Conservation (phyloP, 1,140 invertebrate species). For the Halyomorpha halys region DNA sequence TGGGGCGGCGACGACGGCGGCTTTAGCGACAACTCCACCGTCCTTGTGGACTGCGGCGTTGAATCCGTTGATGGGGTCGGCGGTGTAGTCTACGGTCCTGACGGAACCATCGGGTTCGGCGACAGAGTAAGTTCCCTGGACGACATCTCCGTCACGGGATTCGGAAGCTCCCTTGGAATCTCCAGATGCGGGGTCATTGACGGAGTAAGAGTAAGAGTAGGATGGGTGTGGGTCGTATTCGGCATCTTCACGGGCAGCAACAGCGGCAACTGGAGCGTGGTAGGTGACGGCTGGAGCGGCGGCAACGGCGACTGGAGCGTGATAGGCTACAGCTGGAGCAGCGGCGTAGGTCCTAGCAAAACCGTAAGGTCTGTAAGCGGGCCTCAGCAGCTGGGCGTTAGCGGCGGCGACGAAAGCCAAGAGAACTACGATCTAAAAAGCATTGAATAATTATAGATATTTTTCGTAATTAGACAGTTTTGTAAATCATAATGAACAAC, state of each 20-base stretch:
- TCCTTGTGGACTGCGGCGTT: slow-evolving; percentile 35
- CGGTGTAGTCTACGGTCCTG: slow-evolving; percentile 39
- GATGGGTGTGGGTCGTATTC: slow-evolving; percentile 33
- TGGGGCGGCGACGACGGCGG: background rate
- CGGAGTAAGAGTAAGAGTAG: slow-evolving; percentile 44
- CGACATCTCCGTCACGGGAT: slow-evolving; percentile 37
- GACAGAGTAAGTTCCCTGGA: slow-evolving; percentile 42
- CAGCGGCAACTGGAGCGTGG: no score
- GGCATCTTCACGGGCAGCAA: slow-evolving; percentile 8
- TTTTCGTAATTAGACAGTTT: no score
- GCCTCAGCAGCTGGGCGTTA: no score
- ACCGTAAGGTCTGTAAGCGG: no score
- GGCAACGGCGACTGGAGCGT: no score
- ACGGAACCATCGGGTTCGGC: slow-evolving; percentile 39
- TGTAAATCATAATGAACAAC: no score
- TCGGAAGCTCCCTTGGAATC: slow-evolving; percentile 42
- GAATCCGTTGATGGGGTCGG: slow-evolving; percentile 38
- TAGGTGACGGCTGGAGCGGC: no score
- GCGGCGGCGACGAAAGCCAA: no score
- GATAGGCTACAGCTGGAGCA: no score
- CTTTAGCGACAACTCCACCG: background rate
- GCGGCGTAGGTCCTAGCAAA: no score
- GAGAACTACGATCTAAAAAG: no score
- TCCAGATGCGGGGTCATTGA: slow-evolving; percentile 41
- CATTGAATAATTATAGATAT: no score